These are phyloP conservation scores for Florisuga fusca DNA, from an alignment of 2,797 vertebrate species.

Conservation along the genomic window DNA sequence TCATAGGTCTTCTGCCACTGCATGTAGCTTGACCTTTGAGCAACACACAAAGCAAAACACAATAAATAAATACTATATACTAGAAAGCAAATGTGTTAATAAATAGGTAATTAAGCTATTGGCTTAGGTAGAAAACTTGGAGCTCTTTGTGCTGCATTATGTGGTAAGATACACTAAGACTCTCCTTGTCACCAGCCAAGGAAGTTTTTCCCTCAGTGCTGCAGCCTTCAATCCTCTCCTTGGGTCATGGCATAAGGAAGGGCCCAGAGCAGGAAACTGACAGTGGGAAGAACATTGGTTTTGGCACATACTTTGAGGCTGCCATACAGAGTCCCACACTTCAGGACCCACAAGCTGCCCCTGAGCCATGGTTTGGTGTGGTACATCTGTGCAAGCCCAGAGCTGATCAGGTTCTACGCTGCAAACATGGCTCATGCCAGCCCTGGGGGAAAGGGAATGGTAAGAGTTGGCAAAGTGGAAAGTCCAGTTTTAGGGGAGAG, in stretches of 20 bases:
- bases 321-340: neutral
- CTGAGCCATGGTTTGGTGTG: neutral
- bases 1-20: conserved; percentile 94
- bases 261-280: neutral
- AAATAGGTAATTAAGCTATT: neutral
- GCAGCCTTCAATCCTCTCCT: neutral
- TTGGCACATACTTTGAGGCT: neutral
- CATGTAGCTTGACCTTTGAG: conserved; percentile 80
- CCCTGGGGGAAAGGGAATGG: neutral
- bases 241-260: neutral
- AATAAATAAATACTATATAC: neutral
- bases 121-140: neutral
- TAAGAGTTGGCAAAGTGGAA: neutral
- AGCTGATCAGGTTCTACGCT: neutral
- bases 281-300: neutral
- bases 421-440: neutral
- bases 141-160: neutral
- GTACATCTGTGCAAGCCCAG: neutral
- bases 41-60: conserved; percentile 32
- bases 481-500: neutral
- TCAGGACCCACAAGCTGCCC: neutral
- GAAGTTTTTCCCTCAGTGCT: neutral
- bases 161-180: neutral
- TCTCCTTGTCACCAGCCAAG: neutral
- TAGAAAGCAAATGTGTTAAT: neutral